A percentile compares a stretch with the other conserved stretches of the same genome.
Evolutionary conservation across 1,140 invertebrate genomes (phyloP).

Genomic region (Lamellibrachia luymesi): DNA sequence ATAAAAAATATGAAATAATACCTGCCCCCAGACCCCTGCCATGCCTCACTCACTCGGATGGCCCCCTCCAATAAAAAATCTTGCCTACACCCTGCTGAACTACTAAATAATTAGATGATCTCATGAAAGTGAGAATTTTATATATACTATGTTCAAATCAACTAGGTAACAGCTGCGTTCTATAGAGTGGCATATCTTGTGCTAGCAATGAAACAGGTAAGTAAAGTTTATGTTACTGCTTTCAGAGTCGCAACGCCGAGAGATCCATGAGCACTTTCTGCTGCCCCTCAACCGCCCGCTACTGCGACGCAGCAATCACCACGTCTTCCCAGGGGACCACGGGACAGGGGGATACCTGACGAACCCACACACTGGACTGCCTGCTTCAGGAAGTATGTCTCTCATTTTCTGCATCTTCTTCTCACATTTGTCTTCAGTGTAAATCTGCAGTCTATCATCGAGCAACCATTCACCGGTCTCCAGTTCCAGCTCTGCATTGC

Average conservation of each 20-base stretch:
- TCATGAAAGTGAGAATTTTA: not conserved
- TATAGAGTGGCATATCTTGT: too few relatives aligned
- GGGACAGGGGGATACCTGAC: conserved; percentile 62
- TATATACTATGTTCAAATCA: not conserved
- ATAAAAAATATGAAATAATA: not conserved
- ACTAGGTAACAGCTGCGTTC: too few relatives aligned
- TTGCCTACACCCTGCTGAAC: too few relatives aligned
- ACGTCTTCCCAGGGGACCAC: conserved; percentile 62
- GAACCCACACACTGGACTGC: conserved; percentile 72
- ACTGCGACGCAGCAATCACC: conserved; percentile 70
- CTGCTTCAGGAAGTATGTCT: conserved; percentile 58
- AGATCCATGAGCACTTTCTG: conserved; percentile 68
- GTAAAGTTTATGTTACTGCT: conserved; percentile 27
- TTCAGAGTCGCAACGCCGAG: conserved; percentile 66
- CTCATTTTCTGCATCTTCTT: conserved; percentile 29
- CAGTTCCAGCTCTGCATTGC: not conserved
- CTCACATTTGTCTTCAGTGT: not conserved
- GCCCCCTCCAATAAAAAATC: too few relatives aligned
- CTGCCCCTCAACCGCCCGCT: conserved; percentile 68
- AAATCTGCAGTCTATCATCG: not conserved
- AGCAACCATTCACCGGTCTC: not conserved
- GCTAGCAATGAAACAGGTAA: too few relatives aligned
- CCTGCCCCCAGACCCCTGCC: not conserved
- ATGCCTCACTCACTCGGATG: not conserved
- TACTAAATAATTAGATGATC: too few relatives aligned